These are phyloP conservation scores for Nephrotoma appendiculata DNA, from an alignment of 2,888 invertebrate genomes.

Conservation along the genomic window DNA sequence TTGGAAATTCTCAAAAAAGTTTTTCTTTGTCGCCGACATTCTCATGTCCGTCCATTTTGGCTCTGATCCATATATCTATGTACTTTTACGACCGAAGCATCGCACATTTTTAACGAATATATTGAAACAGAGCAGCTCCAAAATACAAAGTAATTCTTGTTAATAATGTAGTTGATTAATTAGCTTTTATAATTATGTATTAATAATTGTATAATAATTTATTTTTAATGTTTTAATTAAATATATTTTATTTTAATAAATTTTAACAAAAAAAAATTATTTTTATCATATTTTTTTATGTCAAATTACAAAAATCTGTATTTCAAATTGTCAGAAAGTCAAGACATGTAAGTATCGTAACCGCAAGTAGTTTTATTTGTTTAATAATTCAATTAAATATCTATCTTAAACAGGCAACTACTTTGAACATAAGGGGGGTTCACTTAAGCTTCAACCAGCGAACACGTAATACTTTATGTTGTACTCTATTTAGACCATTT, in stretches of 20 bases:
- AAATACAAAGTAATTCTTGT: neutral
- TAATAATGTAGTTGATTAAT: neutral
- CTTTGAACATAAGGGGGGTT: no score
- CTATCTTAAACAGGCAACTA: no score
- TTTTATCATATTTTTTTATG: no score
- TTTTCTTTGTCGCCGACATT: conserved; percentile 49
- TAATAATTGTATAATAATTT: neutral
- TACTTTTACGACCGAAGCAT: conserved; percentile 46
- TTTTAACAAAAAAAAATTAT: neutral
- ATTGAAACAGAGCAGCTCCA: neutral
- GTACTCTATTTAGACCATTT: no score
- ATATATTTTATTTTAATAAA: neutral
- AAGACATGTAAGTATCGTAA: no score
- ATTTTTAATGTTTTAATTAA: neutral
- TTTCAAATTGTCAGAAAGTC: no score
- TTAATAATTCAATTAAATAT: no score
- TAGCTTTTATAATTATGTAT: neutral
- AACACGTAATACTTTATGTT: no score
- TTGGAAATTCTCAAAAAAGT: conserved; percentile 10
- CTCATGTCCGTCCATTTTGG: conserved; percentile 70
- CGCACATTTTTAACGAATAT: neutral
- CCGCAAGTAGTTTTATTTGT: no score
- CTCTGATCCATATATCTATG: conserved; percentile 71
- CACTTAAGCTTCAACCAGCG: no score
- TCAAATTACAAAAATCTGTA: no score